Base-by-base conservation (phyloP, 2,797 vertebrate species). In the Botia kubotai region DNA sequence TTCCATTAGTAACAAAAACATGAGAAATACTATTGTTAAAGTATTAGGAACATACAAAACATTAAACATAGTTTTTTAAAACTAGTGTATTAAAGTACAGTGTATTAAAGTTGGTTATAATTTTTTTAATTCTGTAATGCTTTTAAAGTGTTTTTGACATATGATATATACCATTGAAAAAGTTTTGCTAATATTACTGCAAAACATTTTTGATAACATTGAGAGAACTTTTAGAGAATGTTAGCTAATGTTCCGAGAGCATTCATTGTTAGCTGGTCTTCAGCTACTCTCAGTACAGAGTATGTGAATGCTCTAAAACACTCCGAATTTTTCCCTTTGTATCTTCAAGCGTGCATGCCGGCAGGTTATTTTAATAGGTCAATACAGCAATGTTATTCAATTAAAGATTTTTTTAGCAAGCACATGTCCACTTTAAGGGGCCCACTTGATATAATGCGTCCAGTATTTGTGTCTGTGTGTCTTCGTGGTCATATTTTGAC, bases 331-430 rank as follows among this genome's bases (percentile, higher is more conserved):
- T n/a, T 3, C 17, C 39, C 6, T 60, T 66, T 23, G 23, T 21
- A 66, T 77, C 55, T 71, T 13, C 0, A 4, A 0, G 26, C 21
- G 26, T 8, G 12, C 39, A 7, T 33, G 55, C 26, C 33, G 23
- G 33, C 67, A n/a, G 55, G 26, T 79, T 71, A 17, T 70, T 43
- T 79, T 70, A 70, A 71, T 69, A 52, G 39, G 76, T 78, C 57
- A 62, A 13, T 21, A 16, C 17, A 63, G 12, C 0, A 52, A 12
- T 36, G 55, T 39, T 26, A 48, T 71, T 70, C 23, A 19, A 60
- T 78, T 70, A 78, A 58, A 21, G 21, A 36, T 48, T 70, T 23
- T 70, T 71, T 71, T 55, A 63, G 23, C 13, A 39, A 39, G 57
- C 77, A 78, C 10, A 72, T 55, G 29, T 72, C 23, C 43, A 63